Percentiles rank a stretch among this genome's conserved stretches.
Conservation (phyloP, 2,797 vertebrate species). For the Lemur catta region DNA sequence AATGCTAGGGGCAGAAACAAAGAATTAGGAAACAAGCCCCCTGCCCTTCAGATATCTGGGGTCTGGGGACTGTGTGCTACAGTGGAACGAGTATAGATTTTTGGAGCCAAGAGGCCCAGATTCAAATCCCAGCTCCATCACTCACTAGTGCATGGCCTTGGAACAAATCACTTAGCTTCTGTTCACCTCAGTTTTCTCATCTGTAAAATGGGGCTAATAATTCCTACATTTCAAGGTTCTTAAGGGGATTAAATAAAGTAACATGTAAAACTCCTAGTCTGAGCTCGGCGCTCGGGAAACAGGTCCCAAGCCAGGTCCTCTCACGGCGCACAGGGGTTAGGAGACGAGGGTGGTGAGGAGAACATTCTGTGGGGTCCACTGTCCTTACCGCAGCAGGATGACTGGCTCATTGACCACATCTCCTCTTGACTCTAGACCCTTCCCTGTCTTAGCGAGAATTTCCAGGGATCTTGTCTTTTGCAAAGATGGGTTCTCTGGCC, state of each 20-base stretch:
- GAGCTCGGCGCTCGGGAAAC: not conserved
- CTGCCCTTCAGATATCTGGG: not conserved
- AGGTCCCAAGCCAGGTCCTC: not conserved
- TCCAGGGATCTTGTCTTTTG: not conserved
- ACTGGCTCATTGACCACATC: no score
- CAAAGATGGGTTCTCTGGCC: not conserved
- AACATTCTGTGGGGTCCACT: rapidly evolving
- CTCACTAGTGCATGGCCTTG: not conserved
- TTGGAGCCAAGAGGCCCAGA: not conserved
- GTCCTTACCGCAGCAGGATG: not conserved
- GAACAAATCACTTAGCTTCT: not conserved
- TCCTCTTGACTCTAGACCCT: not conserved
- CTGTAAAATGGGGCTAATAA: not conserved
- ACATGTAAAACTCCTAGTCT: not conserved
- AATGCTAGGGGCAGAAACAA: not conserved
- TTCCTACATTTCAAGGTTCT: not conserved
- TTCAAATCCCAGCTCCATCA: not conserved
- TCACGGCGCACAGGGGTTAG: not conserved
- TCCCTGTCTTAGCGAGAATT: not conserved
- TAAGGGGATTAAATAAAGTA: not conserved
- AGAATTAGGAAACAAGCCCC: not conserved
- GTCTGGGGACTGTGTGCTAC: not conserved
- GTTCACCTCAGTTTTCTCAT: not conserved
- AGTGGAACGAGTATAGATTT: not conserved
- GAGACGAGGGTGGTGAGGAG: not conserved